Evolutionary conservation across 2,113 vertebrate species (phyloP).

Genomic region (Pelecanoides urinatrix): DNA sequence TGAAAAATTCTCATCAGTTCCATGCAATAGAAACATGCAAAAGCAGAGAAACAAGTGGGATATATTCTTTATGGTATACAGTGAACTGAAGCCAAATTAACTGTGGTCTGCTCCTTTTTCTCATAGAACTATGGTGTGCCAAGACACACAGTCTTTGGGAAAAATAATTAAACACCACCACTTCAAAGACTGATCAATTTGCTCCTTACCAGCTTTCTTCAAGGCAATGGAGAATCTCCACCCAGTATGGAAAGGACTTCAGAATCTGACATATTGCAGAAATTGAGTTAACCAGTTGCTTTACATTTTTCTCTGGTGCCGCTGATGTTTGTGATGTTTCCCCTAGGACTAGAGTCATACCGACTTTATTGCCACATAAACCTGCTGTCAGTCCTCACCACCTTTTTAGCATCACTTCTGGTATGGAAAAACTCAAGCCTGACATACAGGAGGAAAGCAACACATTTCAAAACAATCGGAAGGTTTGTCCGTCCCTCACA

Average conservation of each 20-base stretch:
- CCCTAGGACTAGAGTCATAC: background rate
- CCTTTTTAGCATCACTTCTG: background rate
- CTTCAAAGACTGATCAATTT: background rate
- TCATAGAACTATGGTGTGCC: background rate
- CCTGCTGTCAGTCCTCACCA: background rate
- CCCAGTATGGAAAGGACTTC: background rate
- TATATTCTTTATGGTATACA: background rate
- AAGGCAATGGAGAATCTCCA: background rate
- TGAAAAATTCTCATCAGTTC: background rate
- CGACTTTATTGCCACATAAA: fast-evolving
- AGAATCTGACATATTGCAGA: background rate
- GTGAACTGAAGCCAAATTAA: background rate
- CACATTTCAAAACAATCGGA: background rate
- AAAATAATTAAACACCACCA: background rate
- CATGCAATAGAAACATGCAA: background rate
- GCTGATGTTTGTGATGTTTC: background rate
- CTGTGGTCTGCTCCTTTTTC: background rate
- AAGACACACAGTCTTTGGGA: background rate
- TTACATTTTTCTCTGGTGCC: background rate
- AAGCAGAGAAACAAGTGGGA: background rate
- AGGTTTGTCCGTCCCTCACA: background rate
- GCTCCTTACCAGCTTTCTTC: background rate
- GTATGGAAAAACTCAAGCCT: background rate
- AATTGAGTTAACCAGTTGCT: background rate
- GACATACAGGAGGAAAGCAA: background rate